Conservation (phyloP, 2,113 vertebrate species). For the Arizona elegans region DNA sequence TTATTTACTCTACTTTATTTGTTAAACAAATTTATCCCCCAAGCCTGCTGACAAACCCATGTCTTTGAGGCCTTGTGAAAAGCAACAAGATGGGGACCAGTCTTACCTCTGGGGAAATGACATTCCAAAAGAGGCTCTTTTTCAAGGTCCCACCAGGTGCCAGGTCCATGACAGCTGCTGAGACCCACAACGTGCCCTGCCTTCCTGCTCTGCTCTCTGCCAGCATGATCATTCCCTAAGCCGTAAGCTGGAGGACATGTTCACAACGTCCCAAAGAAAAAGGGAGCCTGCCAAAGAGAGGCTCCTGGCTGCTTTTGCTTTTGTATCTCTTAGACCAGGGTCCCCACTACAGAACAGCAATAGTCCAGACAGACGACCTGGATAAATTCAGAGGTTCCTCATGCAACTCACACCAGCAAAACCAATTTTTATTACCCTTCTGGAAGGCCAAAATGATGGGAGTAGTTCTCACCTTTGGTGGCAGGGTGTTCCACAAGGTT, state of each 20-base stretch:
- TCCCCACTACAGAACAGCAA: not conserved
- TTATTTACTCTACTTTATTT: too few species aligned
- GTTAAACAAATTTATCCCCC: not conserved
- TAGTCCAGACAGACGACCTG: not conserved
- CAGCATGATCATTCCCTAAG: not conserved
- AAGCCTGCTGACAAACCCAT: not conserved
- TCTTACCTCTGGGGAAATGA: not conserved
- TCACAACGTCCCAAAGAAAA: not conserved
- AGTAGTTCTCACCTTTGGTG: not conserved
- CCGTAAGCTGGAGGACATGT: not conserved
- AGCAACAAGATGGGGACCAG: not conserved
- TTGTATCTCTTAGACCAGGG: not conserved
- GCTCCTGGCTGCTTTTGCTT: not conserved
- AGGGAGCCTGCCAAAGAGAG: not conserved
- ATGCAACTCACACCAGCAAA: not conserved
- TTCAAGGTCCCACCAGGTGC: not conserved
- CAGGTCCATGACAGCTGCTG: not conserved
- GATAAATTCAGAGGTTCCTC: not conserved
- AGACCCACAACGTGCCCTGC: not conserved
- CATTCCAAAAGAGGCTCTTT: not conserved
- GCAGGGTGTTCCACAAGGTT: not conserved
- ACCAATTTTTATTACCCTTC: not conserved
- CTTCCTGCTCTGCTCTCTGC: not conserved
- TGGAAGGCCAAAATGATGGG: not conserved
- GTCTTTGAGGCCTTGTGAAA: not conserved